Percentiles rank a stretch among this genome's conserved stretches.
Conservation (phyloP, 2,888 invertebrate genomes). For the Lycocerus yunnanus region DNA sequence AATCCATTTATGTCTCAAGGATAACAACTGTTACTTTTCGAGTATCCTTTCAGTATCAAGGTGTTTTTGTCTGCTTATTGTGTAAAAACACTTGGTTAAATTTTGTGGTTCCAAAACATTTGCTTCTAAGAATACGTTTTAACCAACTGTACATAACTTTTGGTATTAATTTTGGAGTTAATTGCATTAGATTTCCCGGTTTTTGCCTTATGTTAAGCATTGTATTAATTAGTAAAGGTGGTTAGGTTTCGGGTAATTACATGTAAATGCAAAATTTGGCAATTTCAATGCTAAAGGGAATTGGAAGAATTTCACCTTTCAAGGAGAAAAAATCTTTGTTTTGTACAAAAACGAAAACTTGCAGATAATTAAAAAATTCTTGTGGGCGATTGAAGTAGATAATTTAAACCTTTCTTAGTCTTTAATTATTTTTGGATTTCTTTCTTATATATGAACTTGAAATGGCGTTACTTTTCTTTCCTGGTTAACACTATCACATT, state of each 20-base stretch:
- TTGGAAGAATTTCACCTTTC: not conserved
- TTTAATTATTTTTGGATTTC: no score
- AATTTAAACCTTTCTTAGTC: no score
- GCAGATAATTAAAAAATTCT: no score
- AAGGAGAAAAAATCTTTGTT: no score
- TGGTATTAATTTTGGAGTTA: not conserved
- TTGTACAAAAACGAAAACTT: no score
- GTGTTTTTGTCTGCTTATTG: not conserved
- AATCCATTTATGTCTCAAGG: constrained; percentile 38
- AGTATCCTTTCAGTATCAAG: constrained; percentile 11
- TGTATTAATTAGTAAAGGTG: no score
- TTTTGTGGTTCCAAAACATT: not conserved
- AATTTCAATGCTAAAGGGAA: not conserved
- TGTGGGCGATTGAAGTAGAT: no score
- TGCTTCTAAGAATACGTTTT: not conserved
- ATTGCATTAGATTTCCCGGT: not conserved
- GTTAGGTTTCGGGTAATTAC: not conserved
- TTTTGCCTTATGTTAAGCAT: not conserved
- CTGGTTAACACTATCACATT: no score
- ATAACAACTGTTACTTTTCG: constrained; percentile 42
- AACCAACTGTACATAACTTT: not conserved
- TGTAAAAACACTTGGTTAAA: not conserved
- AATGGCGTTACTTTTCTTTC: no score
- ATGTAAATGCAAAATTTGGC: not conserved
- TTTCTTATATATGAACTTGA: no score